phyloP scores from a whole-genome alignment of 2,797 vertebrate species.

The Lutjanus argentimaculatus region DNA sequence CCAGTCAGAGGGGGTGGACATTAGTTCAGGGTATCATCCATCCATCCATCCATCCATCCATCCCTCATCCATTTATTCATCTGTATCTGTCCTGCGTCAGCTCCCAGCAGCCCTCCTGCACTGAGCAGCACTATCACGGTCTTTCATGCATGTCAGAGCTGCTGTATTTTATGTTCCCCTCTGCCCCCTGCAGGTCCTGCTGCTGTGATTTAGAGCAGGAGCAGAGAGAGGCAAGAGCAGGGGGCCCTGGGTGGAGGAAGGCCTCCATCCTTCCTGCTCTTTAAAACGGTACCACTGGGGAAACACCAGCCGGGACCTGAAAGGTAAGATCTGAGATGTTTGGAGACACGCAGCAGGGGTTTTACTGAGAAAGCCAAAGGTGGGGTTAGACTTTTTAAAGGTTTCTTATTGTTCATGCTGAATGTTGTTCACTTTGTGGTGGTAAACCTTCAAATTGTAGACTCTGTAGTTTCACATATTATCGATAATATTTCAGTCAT shows the following conservation, averaged over 20 bases:
- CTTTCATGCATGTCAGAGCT: slow-evolving; percentile 64
- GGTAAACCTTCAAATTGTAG: neutral
- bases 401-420: neutral
- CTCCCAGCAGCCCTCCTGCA: slow-evolving; percentile 39
- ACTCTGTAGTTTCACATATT: neutral
- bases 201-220: slow-evolving; percentile 70
- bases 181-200: slow-evolving; percentile 73
- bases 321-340: slow-evolving; percentile 36
- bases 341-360: slow-evolving; percentile 30
- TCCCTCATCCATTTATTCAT: slow-evolving; percentile 51
- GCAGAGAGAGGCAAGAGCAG: slow-evolving; percentile 28
- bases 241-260: slow-evolving; percentile 46
- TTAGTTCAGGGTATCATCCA: slow-evolving; percentile 45
- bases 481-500: too few species aligned
- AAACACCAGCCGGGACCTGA: slow-evolving; percentile 54
- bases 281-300: slow-evolving; percentile 64
- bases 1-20: neutral
- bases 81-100: slow-evolving; percentile 20
- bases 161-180: slow-evolving; percentile 75
- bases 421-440: slow-evolving; percentile 5
- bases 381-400: slow-evolving; percentile 23
- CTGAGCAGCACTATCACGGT: slow-evolving; percentile 37
- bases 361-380: slow-evolving; percentile 13
- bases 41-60: slow-evolving; percentile 52
- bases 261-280: slow-evolving; percentile 67